phyloP scores from a whole-genome alignment of 1,140 invertebrate genomes.

The Mylabris phalerata region DNA sequence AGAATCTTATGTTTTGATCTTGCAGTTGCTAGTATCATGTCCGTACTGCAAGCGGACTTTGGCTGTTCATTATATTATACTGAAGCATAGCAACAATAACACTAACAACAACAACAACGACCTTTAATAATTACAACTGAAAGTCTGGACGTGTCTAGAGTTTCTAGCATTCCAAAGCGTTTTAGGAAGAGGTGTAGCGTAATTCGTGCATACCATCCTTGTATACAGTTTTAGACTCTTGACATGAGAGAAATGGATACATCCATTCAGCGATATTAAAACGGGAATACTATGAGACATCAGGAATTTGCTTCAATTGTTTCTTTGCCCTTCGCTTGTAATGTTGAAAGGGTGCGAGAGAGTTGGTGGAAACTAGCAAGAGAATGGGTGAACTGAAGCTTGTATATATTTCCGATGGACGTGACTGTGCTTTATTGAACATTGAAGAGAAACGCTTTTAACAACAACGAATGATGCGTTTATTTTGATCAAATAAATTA shows the following conservation, averaged over 20 bases:
- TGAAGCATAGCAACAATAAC: slow-evolving; percentile 6
- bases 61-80: slow-evolving; percentile 29
- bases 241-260: slow-evolving; percentile 36
- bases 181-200: slow-evolving; percentile 19
- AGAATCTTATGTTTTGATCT: slow-evolving; percentile 9
- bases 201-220: slow-evolving; percentile 28
- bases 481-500: no score
- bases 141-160: slow-evolving; percentile 35
- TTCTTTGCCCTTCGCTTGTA: slow-evolving; percentile 13
- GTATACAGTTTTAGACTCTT: slow-evolving; percentile 18
- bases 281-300: slow-evolving; percentile 26
- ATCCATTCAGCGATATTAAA: slow-evolving; percentile 36
- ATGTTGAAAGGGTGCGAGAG: no score
- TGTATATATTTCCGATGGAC: not conserved
- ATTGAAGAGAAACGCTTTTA: no score
- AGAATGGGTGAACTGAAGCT: not conserved
- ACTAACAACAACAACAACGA: slow-evolving; percentile 16
- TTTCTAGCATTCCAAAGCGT: slow-evolving; percentile 27
- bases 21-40: slow-evolving; percentile 16
- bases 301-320: slow-evolving; percentile 30
- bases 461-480: no score
- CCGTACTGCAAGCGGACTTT: slow-evolving; percentile 9
- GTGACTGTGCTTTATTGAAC: not conserved
- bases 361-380: no score
- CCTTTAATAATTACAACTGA: slow-evolving; percentile 32